A percentile compares a stretch with the other conserved stretches of the same genome.
Conservation (phyloP, 1,140 invertebrate species). For the Drosophila pallidifrons region DNA sequence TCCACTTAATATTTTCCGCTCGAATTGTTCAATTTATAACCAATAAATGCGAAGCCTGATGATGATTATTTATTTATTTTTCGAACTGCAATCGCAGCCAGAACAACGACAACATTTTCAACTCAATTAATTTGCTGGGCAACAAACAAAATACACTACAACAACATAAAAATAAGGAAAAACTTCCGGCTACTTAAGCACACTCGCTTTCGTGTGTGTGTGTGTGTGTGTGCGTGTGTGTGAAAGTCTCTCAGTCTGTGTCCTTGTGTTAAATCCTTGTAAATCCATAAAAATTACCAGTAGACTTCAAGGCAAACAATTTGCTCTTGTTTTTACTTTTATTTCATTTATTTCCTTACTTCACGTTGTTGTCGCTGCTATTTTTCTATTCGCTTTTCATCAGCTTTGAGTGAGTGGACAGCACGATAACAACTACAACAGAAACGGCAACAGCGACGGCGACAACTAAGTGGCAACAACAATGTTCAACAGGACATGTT, state of each 20-base stretch:
- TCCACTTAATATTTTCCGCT: constrained; percentile 80
- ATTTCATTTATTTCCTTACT: constrained; percentile 16
- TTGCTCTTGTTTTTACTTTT: constrained; percentile 40
- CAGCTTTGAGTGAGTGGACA: constrained; percentile 39
- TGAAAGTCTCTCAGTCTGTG: constrained; percentile 14
- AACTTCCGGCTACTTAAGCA: constrained; percentile 76
- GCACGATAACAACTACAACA: constrained; percentile 33
- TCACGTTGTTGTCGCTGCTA: constrained; percentile 13
- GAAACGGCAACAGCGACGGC: constrained; percentile 8
- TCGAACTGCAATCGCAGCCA: constrained; percentile 46
- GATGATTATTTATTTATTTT: constrained; percentile 81
- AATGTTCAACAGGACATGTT: constrained; percentile 40
- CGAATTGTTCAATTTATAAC: constrained; percentile 80
- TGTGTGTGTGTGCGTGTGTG: constrained; percentile 15
- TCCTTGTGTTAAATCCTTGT: constrained; percentile 51
- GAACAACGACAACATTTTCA: constrained; percentile 56
- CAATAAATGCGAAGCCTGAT: constrained; percentile 72
- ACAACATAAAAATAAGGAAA: neutral
- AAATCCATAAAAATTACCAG: constrained; percentile 77
- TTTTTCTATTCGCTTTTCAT: constrained; percentile 36
- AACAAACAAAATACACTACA: constrained; percentile 11
- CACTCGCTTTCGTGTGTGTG: constrained; percentile 21
- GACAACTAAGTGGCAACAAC: constrained; percentile 49
- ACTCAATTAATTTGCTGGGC: constrained; percentile 72
- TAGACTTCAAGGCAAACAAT: constrained; percentile 60